These are phyloP conservation scores for Neoitamus cyanurus DNA, from an alignment of 2,888 invertebrate species.

Conservation along the genomic window DNA sequence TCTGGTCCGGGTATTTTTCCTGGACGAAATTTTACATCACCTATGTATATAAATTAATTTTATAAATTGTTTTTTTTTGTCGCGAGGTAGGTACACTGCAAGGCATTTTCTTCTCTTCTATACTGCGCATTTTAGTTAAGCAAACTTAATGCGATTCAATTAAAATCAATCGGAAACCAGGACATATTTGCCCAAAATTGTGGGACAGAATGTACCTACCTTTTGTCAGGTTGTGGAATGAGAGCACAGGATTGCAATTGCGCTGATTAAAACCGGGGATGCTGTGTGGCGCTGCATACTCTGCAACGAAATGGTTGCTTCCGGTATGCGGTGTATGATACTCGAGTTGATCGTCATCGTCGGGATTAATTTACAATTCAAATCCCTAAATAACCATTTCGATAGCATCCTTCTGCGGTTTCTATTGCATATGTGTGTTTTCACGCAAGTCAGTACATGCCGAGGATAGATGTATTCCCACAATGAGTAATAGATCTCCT, in stretches of 20 bases:
- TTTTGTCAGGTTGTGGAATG: not conserved
- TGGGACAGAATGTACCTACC: not conserved
- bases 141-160: constrained; percentile 30
- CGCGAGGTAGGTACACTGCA: not conserved
- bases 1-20: not conserved
- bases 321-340: constrained; percentile 3
- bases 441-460: not conserved
- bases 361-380: constrained; percentile 37
- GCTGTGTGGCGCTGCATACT: not conserved
- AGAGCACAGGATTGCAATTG: constrained; percentile 10
- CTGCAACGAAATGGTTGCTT: not conserved
- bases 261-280: constrained; percentile 14
- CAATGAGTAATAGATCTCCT: not conserved
- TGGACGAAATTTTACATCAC: not conserved
- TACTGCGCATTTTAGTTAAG: not conserved
- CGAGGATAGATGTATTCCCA: not conserved
- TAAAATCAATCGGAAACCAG: constrained; percentile 29
- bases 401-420: constrained; percentile 32
- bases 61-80: too few species aligned
- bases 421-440: constrained; percentile 4
- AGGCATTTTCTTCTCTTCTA: not conserved
- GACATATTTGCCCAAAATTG: not conserved
- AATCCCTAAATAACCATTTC: constrained; percentile 41
- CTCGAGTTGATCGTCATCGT: constrained; percentile 23
- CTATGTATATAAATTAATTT: not conserved